A percentile compares a stretch with the other conserved stretches of the same genome.
Evolutionary conservation across 2,797 vertebrate species (phyloP).

Genomic region (Sylvia borin): DNA sequence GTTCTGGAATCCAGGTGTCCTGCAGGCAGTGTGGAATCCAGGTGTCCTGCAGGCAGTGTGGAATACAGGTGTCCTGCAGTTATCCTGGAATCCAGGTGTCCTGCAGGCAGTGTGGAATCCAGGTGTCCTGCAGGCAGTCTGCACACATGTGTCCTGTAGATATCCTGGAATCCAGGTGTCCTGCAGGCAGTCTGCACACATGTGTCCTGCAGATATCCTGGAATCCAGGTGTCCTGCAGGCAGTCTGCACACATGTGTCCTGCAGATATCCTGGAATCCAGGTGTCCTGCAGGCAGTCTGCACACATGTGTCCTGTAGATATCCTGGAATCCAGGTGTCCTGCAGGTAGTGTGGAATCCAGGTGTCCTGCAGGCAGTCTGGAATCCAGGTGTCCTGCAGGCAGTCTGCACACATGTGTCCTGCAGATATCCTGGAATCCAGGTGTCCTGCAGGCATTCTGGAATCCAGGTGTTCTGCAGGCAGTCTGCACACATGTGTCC

Average conservation of each 20-base stretch:
- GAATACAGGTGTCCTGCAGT: neutral
- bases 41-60: too few relatives aligned
- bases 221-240: neutral
- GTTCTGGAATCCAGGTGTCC: too few relatives aligned
- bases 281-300: accelerated
- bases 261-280: accelerated
- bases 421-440: neutral
- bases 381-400: too few relatives aligned
- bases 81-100: too few relatives aligned
- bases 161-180: neutral
- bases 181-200: neutral
- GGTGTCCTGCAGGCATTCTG: neutral
- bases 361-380: neutral
- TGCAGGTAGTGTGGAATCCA: neutral
- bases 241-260: neutral
- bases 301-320: neutral
- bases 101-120: too few relatives aligned
- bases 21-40: neutral
- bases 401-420: accelerated
- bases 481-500: neutral
- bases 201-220: neutral
- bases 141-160: accelerated
- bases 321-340: too few relatives aligned
- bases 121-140: too few relatives aligned
- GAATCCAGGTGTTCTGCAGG: neutral